Evolutionary conservation across 2,888 invertebrate species (phyloP), one percentile per base, ranked within the genome.

Genomic region (Mythimna ferrago): DNA sequence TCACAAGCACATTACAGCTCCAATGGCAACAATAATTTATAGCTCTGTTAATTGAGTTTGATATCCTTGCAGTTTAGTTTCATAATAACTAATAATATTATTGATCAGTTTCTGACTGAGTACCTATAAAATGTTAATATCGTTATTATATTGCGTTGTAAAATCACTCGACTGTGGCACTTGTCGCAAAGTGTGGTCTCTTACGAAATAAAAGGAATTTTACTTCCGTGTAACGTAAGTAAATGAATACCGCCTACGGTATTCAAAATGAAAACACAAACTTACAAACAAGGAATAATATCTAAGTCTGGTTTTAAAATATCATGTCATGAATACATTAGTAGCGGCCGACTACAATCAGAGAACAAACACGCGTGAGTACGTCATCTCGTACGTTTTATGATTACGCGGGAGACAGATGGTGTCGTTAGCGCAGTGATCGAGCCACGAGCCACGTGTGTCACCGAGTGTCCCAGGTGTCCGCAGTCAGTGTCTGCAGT

Each of bases 21-120:
- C 63, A 70, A 63, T 76, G 61, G 41, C n/a, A 68, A 76, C n/a
- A 70, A 76, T 76, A 80, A 84, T 84, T 84, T 84, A 84, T 80
- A 66, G 68, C 77, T 80, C 78, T 72, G 84, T 84, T 84, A 84
- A 84, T 84, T 82, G 80, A 77, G 82, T 81, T 76, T 82, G 84
- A 79, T 81, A 79, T 79, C 65, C 66, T 76, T 78, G 71, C 74
- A 48, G 48, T 48, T 48, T 84, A 73, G 73, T 73, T 74, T 69
- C 74, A 76, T 72, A 82, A 76, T 73, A 80, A 73, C 51, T 69
- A 73, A 71, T 71, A 75, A 71, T 66, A 68, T 71, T 65, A 70
- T 70, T 71, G 63, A 48, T 75, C 65, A 66, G 62, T 73, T 53
- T 67, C 56, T 60, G 35, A 64, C 62, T 48, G 32, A 69, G 63